Evolutionary conservation across 2,797 vertebrate species (phyloP).

Genomic region (Ctenopoma kingsleyae): DNA sequence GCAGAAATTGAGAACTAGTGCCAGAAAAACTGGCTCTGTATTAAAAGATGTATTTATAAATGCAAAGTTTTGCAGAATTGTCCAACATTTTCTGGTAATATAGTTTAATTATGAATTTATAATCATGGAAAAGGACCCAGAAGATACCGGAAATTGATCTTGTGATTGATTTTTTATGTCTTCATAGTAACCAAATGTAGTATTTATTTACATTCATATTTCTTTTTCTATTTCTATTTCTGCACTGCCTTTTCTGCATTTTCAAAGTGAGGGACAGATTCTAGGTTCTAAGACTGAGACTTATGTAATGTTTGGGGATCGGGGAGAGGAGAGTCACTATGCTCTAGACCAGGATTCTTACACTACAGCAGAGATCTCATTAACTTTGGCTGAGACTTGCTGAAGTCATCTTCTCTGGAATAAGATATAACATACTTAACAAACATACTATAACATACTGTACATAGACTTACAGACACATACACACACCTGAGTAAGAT

Average conservation of each 20-base stretch:
- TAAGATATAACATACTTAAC: constrained; percentile 41
- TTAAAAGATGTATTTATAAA: neutral
- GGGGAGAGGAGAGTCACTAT: constrained; percentile 5
- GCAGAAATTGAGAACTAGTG: neutral
- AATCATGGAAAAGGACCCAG: no score
- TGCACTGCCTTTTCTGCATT: constrained; percentile 7
- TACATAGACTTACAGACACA: neutral
- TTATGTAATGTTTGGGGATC: constrained; percentile 72
- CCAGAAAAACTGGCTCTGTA: neutral
- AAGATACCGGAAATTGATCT: no score
- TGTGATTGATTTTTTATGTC: no score
- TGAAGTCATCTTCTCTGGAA: constrained; percentile 61
- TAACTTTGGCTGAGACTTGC: constrained; percentile 69
- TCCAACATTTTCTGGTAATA: neutral
- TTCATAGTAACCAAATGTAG: no score
- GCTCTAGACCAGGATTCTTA: constrained; percentile 38
- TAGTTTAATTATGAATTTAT: no score
- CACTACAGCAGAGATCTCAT: constrained; percentile 64
- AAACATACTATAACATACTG: constrained; percentile 3
- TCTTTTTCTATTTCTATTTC: no score
- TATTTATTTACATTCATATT: no score
- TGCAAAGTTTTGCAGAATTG: neutral
- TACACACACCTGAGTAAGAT: constrained; percentile 64
- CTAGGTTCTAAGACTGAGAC: constrained; percentile 37
- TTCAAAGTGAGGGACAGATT: constrained; percentile 27